These are phyloP conservation scores for Rousettus madagascariensis DNA, from an alignment of 2,797 vertebrate species.

Conservation along the genomic window DNA sequence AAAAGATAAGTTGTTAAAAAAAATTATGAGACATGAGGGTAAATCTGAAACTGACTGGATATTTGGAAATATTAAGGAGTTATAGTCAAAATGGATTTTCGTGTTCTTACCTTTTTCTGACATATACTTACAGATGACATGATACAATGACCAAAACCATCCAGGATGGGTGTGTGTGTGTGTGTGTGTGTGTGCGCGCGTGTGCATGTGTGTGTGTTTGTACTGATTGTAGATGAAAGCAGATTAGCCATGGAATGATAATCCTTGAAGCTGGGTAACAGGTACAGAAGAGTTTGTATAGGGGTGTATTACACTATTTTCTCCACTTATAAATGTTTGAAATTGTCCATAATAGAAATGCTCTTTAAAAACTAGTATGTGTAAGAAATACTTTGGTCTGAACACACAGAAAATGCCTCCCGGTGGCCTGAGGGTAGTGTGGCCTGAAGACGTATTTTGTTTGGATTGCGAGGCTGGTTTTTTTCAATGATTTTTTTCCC, in stretches of 20 bases:
- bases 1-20: not conserved
- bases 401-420: slow-evolving; percentile 42
- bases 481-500: not conserved
- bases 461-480: slow-evolving; percentile 55
- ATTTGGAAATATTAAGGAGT: not conserved
- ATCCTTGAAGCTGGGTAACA: not conserved
- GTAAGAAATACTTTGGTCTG: not conserved
- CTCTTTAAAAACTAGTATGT: not conserved
- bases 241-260: not conserved
- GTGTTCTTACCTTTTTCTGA: not conserved
- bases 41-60: not conserved
- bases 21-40: not conserved
- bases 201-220: not conserved
- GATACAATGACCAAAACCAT: not conserved
- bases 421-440: slow-evolving; percentile 69
- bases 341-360: not conserved
- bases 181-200: too few species aligned
- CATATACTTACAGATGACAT: not conserved
- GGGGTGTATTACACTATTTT: not conserved
- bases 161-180: not conserved
- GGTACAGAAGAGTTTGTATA: not conserved
- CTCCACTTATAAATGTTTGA: not conserved
- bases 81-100: not conserved
- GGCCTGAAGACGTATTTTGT: slow-evolving; percentile 68
- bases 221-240: not conserved